These are phyloP conservation scores for Calephelis virginiensis DNA, from an alignment of 1,140 invertebrate genomes.

Conservation along the genomic window DNA sequence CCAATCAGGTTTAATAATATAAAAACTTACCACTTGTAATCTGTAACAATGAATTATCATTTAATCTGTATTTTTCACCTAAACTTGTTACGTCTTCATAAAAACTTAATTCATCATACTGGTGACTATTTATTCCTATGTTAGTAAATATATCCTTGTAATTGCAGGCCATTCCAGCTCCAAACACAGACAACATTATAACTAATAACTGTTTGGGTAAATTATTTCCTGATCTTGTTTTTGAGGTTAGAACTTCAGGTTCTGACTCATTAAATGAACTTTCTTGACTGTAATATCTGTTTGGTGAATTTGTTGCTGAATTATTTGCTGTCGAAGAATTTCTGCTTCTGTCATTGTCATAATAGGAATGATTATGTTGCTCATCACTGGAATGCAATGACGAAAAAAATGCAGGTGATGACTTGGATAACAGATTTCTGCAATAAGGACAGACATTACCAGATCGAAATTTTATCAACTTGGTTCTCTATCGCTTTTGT, in stretches of 20 bases:
- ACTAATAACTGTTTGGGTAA: not conserved
- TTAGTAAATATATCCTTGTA: not conserved
- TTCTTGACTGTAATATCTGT: slow-evolving; percentile 4
- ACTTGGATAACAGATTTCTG: slow-evolving; percentile 57
- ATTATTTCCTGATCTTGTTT: slow-evolving; percentile 10
- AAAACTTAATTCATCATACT: slow-evolving; percentile 52
- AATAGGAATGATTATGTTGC: slow-evolving; percentile 20
- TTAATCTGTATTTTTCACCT: slow-evolving; percentile 55
- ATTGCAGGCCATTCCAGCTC: slow-evolving; percentile 5
- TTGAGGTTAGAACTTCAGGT: not conserved
- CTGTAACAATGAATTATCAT: slow-evolving; percentile 50
- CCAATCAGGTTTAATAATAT: too few species aligned
- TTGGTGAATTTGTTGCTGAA: slow-evolving; percentile 6
- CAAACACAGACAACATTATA: not conserved
- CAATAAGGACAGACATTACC: slow-evolving; percentile 52
- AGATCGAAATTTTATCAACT: slow-evolving; percentile 34
- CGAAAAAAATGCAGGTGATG: slow-evolving; percentile 51
- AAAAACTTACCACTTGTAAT: slow-evolving; percentile 49
- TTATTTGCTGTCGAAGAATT: slow-evolving; percentile 19
- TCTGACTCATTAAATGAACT: slow-evolving; percentile 9
- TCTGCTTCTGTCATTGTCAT: slow-evolving; percentile 18
- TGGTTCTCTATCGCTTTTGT: not conserved
- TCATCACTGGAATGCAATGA: slow-evolving; percentile 50
- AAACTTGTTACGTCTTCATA: slow-evolving; percentile 49
- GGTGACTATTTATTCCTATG: slow-evolving; percentile 13